A percentile compares a stretch with the other conserved stretches of the same genome.
Conservation (phyloP, 1,140 invertebrate species). For the Eubasilissa regina region DNA sequence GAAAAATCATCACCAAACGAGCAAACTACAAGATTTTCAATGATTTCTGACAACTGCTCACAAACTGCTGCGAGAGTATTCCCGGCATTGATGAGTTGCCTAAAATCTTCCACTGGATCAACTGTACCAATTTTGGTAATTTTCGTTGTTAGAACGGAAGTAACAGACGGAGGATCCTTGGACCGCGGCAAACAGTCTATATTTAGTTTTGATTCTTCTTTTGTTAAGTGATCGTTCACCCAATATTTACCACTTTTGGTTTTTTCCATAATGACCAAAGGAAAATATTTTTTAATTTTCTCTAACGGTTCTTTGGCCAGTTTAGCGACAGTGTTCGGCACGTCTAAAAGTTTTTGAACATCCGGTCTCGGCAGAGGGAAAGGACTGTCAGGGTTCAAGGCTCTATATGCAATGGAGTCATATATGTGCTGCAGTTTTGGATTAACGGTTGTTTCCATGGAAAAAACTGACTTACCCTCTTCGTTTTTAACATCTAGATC, state of each 20-base stretch:
- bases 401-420: slow-evolving; percentile 68
- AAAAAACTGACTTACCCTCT: slow-evolving; percentile 69
- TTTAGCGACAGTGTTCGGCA: slow-evolving; percentile 65
- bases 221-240: slow-evolving; percentile 56
- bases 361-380: slow-evolving; percentile 68
- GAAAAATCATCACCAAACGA: slow-evolving; percentile 65
- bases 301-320: slow-evolving; percentile 64
- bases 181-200: slow-evolving; percentile 60
- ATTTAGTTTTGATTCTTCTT: slow-evolving; percentile 56
- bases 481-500: slow-evolving; percentile 68
- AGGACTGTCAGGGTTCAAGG: slow-evolving; percentile 67
- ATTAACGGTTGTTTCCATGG: slow-evolving; percentile 67
- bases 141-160: slow-evolving; percentile 48
- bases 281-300: slow-evolving; percentile 66
- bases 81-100: slow-evolving; percentile 62
- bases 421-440: slow-evolving; percentile 68
- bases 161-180: slow-evolving; percentile 51
- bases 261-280: slow-evolving; percentile 66
- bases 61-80: slow-evolving; percentile 62
- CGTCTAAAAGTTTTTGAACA: slow-evolving; percentile 67
- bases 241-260: slow-evolving; percentile 59
- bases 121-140: slow-evolving; percentile 65
- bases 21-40: slow-evolving; percentile 66
- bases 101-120: slow-evolving; percentile 66
- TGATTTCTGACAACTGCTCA: slow-evolving; percentile 64